phyloP scores from a whole-genome alignment of 2,797 vertebrate genomes.

The Rhinogobio ventralis region DNA sequence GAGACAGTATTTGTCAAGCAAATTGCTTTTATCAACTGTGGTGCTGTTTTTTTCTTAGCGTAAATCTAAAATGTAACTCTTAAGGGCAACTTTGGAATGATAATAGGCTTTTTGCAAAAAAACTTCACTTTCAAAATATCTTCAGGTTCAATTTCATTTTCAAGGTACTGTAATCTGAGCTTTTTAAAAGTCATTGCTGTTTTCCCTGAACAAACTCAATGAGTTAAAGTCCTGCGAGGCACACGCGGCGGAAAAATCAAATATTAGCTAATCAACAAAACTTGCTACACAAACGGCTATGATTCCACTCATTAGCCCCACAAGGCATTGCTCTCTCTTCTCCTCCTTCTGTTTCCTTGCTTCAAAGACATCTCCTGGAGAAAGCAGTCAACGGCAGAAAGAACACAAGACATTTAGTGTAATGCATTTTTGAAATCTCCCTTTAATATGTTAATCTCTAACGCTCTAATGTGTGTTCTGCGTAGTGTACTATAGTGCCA shows the following conservation, averaged over 20 bases:
- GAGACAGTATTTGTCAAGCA: neutral
- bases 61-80: slow-evolving; percentile 9
- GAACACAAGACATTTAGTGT: slow-evolving; percentile 38
- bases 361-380: slow-evolving; percentile 47
- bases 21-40: neutral
- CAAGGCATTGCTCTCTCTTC: slow-evolving; percentile 26
- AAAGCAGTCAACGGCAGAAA: slow-evolving; percentile 44
- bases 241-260: slow-evolving; percentile 39
- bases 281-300: slow-evolving; percentile 9
- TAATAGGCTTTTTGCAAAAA: slow-evolving; percentile 23
- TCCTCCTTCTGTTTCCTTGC: slow-evolving; percentile 17
- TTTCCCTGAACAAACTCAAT: slow-evolving; percentile 54
- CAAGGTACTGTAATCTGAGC: slow-evolving; percentile 28
- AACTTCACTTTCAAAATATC: slow-evolving; percentile 24
- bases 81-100: slow-evolving; percentile 27
- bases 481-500: neutral
- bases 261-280: slow-evolving; percentile 61
- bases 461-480: slow-evolving; percentile 14
- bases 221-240: slow-evolving; percentile 51
- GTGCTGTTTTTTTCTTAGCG: slow-evolving; percentile 18
- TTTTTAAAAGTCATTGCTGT: slow-evolving; percentile 21
- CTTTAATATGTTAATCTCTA: slow-evolving; percentile 54
- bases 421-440: slow-evolving; percentile 39
- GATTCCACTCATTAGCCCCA: slow-evolving; percentile 46
- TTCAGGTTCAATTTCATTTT: slow-evolving; percentile 23